Conservation (phyloP, 1,140 invertebrate species). For the Proales similis region DNA sequence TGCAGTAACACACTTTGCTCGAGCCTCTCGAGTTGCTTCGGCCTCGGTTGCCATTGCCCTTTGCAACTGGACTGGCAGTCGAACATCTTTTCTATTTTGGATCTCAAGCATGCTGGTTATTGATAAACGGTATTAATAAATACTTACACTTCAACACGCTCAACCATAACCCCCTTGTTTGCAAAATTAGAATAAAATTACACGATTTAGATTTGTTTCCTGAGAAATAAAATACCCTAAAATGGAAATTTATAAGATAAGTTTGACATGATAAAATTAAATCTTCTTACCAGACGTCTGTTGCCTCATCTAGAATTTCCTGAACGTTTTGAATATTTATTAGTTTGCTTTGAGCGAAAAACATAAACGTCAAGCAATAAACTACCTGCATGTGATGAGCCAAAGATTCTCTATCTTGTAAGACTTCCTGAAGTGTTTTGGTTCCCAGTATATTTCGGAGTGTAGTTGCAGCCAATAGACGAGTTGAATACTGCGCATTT, state of each 20-base stretch:
- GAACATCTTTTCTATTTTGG: conserved; percentile 40
- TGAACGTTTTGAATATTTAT: not conserved
- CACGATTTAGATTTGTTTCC: not conserved
- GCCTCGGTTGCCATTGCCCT: conserved; percentile 49
- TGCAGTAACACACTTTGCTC: conserved; percentile 44
- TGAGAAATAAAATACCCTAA: conserved; percentile 31
- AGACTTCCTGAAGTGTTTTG: conserved; percentile 38
- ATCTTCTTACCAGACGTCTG: conserved; percentile 35
- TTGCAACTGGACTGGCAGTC: conserved; percentile 44
- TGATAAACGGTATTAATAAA: not conserved
- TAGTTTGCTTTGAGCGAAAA: not conserved
- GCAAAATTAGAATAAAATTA: not conserved
- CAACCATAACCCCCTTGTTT: conserved; percentile 35
- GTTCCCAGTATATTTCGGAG: conserved; percentile 40
- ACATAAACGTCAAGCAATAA: not conserved
- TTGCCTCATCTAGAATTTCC: conserved; percentile 38
- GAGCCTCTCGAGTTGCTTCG: conserved; percentile 46
- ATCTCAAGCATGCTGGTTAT: not conserved
- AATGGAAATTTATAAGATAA: not conserved
- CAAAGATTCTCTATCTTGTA: conserved; percentile 38
- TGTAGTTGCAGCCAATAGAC: conserved; percentile 39
- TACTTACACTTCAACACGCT: conserved; percentile 37
- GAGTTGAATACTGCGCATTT: conserved; percentile 39
- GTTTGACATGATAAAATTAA: not conserved
- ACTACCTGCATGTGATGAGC: conserved; percentile 36